Evolutionary conservation across 2,888 invertebrate genomes (phyloP).

Genomic region (Branchipolynoe longqiensis): DNA sequence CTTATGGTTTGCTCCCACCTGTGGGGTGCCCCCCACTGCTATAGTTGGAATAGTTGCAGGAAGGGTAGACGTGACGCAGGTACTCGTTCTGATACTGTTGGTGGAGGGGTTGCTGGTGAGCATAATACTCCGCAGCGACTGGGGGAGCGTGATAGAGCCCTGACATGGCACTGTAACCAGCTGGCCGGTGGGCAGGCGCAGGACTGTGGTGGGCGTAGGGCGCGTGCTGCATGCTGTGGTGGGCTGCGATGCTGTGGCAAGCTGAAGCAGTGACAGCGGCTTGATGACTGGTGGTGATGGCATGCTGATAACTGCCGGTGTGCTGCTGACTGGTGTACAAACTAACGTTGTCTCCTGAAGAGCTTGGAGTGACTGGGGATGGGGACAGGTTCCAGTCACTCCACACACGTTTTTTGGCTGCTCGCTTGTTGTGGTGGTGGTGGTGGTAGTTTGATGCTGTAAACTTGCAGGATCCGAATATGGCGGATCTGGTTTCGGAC

Average conservation of each 20-base stretch:
- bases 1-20: background rate
- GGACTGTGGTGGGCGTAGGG: no score
- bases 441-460: background rate
- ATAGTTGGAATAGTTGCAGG: constrained; percentile 11
- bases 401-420: constrained; percentile 66
- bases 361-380: constrained; percentile 63
- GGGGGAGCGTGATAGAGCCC: background rate
- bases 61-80: background rate
- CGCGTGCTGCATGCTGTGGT: background rate
- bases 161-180: constrained; percentile 21
- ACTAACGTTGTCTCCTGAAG: constrained; percentile 19
- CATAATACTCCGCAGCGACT: background rate
- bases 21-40: background rate
- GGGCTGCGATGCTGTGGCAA: constrained; percentile 34
- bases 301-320: background rate
- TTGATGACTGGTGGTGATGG: background rate
- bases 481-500: background rate
- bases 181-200: constrained; percentile 37
- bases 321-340: constrained; percentile 9
- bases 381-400: constrained; percentile 62
- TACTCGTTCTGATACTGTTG: background rate
- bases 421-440: constrained; percentile 32
- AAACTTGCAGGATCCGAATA: background rate
- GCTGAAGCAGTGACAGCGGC: background rate
- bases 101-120: constrained; percentile 2